phyloP scores from a whole-genome alignment of 2,888 invertebrate genomes.

The Fragum fragum region DNA sequence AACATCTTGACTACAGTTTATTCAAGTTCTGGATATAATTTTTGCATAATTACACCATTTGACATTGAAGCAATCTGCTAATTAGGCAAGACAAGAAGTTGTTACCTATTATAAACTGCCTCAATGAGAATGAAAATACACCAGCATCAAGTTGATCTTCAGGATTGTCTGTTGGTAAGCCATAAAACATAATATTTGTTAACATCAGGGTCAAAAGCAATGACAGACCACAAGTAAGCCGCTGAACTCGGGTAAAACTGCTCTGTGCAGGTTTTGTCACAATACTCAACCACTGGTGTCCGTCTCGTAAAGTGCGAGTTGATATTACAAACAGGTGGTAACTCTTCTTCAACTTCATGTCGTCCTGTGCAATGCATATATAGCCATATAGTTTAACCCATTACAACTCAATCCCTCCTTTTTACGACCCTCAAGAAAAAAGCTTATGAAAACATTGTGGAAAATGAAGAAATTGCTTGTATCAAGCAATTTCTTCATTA shows the following conservation, averaged over 20 bases:
- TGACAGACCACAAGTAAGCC: slow-evolving; percentile 80
- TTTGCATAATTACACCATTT: too few species aligned
- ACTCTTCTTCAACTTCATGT: slow-evolving; percentile 43
- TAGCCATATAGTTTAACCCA: too few species aligned
- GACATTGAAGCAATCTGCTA: too few species aligned
- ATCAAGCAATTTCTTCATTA: too few species aligned
- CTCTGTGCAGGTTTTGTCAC: slow-evolving; percentile 78
- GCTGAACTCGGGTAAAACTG: slow-evolving; percentile 81
- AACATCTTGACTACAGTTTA: too few species aligned
- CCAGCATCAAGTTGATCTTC: slow-evolving; percentile 60
- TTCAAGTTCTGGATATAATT: too few species aligned
- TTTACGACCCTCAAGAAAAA: too few species aligned
- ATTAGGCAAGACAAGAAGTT: too few species aligned
- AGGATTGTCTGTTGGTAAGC: slow-evolving; percentile 73
- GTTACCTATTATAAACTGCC: slow-evolving; percentile 26
- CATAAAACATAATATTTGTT: slow-evolving; percentile 82
- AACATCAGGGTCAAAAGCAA: slow-evolving; percentile 80
- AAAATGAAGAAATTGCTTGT: too few species aligned
- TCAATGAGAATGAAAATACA: slow-evolving; percentile 4
- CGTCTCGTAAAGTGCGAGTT: slow-evolving; percentile 72
- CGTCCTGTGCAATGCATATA: too few species aligned
- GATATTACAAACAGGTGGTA: slow-evolving; percentile 67
- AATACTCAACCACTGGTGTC: slow-evolving; percentile 84
- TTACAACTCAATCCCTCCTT: too few species aligned
- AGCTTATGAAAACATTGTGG: too few species aligned